Base-by-base conservation (phyloP, 1,140 invertebrate genomes). In the Drusus annulatus region DNA sequence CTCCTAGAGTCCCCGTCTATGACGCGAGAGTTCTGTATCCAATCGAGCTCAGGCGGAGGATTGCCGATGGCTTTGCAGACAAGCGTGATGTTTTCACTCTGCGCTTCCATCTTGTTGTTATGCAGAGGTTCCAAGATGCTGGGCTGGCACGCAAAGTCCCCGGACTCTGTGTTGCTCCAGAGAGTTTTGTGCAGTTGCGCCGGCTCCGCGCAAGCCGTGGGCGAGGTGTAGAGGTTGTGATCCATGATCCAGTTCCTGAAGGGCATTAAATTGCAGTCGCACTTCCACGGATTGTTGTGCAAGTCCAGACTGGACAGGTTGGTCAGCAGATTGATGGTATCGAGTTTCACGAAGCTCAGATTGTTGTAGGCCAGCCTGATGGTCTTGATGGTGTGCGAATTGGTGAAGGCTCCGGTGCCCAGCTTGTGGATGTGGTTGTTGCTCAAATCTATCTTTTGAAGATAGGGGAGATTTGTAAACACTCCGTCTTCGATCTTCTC, bases 131-230 rank as follows among this genome's bases (percentile, higher is more conserved):
- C 87, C 6, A 92, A 56, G 84, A 97, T 95, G 60, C 92, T 91
- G 0, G 96, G 96, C 45, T 91, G 89, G 86, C 96, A 98, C n/a
- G 96, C 96, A 84, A 97, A 97, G 73, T 96, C 93, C 15, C 93
- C 91, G 0, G 93, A 91, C 15, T 88, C 87, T 0, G 96, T 87
- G 16, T 94, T 92, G 73, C 91, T 92, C 95, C 96, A 97, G 17
- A 91, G 87, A 73, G 93, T 93, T 0, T 92, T 93, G 0, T 90
- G 86, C 0, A 97, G 87, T 80, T 91, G 89, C 0, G 90, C 80
- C 0, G 96, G 96, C 81, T 94, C 91, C 13, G 87, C 87, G 85
- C 96, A 97, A 3, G 90, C 89, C 5, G 95, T 95, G 0, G 93
- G 92, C 8, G 92, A 90, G 0, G 93, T 93, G 79, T 95, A 94